Evolutionary conservation across 2,888 invertebrate species (phyloP).

Genomic region (Hirtodrosophila trivittata): DNA sequence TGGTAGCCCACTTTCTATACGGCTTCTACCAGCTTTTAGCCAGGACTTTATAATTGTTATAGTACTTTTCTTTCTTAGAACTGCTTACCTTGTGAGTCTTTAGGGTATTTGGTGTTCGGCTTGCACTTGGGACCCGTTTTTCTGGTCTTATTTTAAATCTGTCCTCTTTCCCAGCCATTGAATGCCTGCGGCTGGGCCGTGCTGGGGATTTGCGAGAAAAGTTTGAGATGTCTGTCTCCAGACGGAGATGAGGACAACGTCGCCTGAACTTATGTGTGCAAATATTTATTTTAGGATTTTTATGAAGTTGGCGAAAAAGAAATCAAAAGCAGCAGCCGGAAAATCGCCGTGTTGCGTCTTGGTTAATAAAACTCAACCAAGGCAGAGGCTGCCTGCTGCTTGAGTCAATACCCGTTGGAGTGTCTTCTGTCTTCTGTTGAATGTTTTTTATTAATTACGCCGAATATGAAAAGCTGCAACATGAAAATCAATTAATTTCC

Average conservation of each 20-base stretch:
- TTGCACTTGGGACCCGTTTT: no score
- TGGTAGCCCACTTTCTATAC: no score
- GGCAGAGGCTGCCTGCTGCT: slow-evolving; percentile 11
- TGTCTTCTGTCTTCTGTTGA: neutral
- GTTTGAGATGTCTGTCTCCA: slow-evolving; percentile 56
- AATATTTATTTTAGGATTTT: slow-evolving; percentile 73
- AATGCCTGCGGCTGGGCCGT: slow-evolving; percentile 40
- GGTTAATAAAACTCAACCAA: slow-evolving; percentile 52
- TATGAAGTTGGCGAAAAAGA: slow-evolving; percentile 52
- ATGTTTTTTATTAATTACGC: neutral
- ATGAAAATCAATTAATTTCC: slow-evolving; percentile 60
- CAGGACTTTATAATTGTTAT: no score
- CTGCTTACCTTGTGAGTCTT: no score
- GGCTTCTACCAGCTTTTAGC: no score
- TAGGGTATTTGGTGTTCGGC: no score
- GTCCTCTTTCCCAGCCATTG: slow-evolving; percentile 43
- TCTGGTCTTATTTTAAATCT: slow-evolving; percentile 49
- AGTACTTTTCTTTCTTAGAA: no score
- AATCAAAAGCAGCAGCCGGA: slow-evolving; percentile 42
- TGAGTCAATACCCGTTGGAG: slow-evolving; percentile 11
- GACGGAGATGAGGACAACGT: slow-evolving; percentile 36
- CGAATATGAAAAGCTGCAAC: slow-evolving; percentile 10
- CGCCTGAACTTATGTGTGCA: slow-evolving; percentile 58
- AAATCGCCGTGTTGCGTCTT: slow-evolving; percentile 52
- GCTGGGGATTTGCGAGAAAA: slow-evolving; percentile 59